Evolutionary conservation across 2,797 vertebrate species (phyloP), one percentile per base, ranked within the genome.

Genomic region (Coendou prehensilis): DNA sequence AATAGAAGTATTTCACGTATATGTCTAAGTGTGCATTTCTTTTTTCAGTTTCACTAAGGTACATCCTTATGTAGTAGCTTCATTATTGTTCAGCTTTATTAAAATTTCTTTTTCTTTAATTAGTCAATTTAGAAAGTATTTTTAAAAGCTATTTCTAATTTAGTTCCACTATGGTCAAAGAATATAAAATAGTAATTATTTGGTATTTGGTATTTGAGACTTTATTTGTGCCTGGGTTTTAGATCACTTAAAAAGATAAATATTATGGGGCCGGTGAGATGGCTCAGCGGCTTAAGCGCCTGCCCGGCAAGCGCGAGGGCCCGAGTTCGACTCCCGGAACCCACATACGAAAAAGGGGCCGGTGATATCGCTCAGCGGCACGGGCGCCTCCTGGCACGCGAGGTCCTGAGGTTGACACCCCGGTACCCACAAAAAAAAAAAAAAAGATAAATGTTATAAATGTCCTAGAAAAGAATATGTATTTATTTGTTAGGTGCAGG

Each of bases 171-270:
- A 5, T 94, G 23, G 88, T 94, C 37, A 96, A n/a, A 87, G 26
- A 22, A 82, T 71, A 78, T 87, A 93, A 85, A n/a, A 76, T 78
- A 63, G 26, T 84, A 69, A 61, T 69, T 93, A 59, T 83, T 89
- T 67, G 45, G 10, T 86, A 76, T 78, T 93, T 95, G 26, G 37
- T 41, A 41, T 41, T 85, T 78, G 54, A 85, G 54, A 54, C 9
- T 96, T 56, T 94, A 57, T 94, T 76, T 96, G 41, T 94, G 61
- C 22, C 30, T 94, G 76, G 10, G 26, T 95, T 90, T 95, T 86
- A 92, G 23, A 22, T 92, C 9, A 61, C 67, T 96, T 88, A 22
- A 78, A 82, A 67, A 95, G 81, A 61, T 23, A 81, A 71, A 84
- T 67, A 5, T 67, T 41, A 41, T 41, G 37, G 37, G 37, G 37